phyloP scores from a whole-genome alignment of 1,140 invertebrate genomes.

The Probaryconus sp. region DNA sequence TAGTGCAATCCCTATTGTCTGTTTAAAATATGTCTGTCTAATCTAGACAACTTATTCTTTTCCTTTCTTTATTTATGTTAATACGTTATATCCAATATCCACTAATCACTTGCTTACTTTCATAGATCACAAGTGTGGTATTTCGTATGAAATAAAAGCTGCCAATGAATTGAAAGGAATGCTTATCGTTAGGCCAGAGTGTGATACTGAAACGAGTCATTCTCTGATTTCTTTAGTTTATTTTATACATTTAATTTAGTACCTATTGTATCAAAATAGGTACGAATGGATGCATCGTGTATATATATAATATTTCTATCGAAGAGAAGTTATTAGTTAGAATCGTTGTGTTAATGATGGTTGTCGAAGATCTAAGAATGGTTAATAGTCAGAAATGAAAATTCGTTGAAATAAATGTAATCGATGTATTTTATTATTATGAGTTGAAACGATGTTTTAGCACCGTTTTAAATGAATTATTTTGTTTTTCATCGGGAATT shows the following conservation, averaged over 20 bases:
- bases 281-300: slow-evolving; percentile 11
- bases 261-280: slow-evolving; percentile 27
- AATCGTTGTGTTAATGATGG: slow-evolving; percentile 24
- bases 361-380: slow-evolving; percentile 13
- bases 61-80: neutral
- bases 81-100: slow-evolving; percentile 11
- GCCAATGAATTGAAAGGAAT: slow-evolving; percentile 17
- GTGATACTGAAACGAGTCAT: neutral
- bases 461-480: neutral
- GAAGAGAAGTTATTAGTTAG: slow-evolving; percentile 18
- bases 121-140: neutral
- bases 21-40: slow-evolving; percentile 19
- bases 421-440: slow-evolving; percentile 13
- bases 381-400: slow-evolving; percentile 12
- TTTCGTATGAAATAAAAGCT: slow-evolving; percentile 1
- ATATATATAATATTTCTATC: slow-evolving; percentile 2
- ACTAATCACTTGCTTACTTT: slow-evolving; percentile 5
- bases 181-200: slow-evolving; percentile 31
- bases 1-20: slow-evolving; percentile 3
- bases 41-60: slow-evolving; percentile 6
- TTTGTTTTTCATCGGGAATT: neutral
- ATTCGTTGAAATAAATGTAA: slow-evolving; percentile 21
- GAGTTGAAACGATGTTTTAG: slow-evolving; percentile 1
- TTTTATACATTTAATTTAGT: slow-evolving; percentile 26
- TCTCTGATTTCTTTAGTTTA: neutral